These are phyloP conservation scores for Apodemus agrarius DNA, from an alignment of 2,797 vertebrate genomes.

Conservation along the genomic window DNA sequence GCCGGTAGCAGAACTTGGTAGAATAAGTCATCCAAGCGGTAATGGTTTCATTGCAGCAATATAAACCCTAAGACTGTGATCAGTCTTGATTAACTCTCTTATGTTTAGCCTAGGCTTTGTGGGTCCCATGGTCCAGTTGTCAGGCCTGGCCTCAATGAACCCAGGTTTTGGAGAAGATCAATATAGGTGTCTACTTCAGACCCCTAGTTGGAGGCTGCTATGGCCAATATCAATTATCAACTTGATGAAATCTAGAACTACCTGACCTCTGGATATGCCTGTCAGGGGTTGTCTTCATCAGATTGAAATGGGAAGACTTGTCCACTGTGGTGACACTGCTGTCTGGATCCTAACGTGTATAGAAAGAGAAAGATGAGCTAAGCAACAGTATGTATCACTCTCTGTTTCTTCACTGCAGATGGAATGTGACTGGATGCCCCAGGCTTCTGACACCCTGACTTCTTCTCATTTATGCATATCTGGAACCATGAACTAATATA, in stretches of 20 bases:
- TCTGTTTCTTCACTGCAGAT: not conserved
- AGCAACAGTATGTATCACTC: not conserved
- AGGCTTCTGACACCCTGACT: too few relatives aligned
- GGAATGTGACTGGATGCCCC: too few relatives aligned
- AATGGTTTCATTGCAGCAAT: not conserved
- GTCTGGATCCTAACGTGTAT: not conserved
- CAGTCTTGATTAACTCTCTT: not conserved
- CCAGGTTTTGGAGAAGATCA: not conserved
- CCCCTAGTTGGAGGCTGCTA: not conserved
- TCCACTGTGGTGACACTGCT: not conserved
- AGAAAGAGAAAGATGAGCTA: too few relatives aligned
- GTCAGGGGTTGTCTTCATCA: not conserved
- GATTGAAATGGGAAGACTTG: not conserved
- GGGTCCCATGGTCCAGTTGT: not conserved
- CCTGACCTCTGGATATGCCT: not conserved
- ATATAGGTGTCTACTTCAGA: not conserved
- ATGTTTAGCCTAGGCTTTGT: not conserved
- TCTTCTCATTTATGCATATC: too few relatives aligned
- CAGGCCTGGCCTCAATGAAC: not conserved
- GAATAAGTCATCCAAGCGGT: not conserved
- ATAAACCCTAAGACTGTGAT: not conserved
- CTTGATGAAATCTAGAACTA: not conserved
- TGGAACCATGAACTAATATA: not conserved
- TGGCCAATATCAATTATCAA: not conserved
- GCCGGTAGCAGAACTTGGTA: not conserved